These are phyloP conservation scores for Lepidonotus clava DNA, from an alignment of 2,888 invertebrate species.

Conservation along the genomic window DNA sequence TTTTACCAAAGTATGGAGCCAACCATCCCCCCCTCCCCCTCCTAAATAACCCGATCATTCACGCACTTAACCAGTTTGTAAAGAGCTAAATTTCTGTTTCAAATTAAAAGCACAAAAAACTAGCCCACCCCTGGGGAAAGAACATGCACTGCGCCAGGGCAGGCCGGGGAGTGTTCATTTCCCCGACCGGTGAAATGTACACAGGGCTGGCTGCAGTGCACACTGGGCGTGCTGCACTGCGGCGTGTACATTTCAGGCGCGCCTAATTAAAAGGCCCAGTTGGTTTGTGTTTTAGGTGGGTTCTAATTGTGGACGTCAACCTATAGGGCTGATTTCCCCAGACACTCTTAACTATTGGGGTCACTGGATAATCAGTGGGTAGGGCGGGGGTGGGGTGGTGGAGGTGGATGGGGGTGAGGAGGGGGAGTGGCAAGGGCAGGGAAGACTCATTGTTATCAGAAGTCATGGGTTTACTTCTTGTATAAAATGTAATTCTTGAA, in stretches of 20 bases:
- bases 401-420: neutral
- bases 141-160: too few species aligned
- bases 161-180: neutral
- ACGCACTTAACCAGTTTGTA: slow-evolving; percentile 9
- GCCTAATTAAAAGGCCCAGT: slow-evolving; percentile 29
- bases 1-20: too few species aligned
- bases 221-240: too few species aligned
- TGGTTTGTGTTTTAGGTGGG: slow-evolving; percentile 31
- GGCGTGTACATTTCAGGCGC: too few species aligned
- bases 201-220: neutral
- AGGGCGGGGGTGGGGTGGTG: neutral
- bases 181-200: slow-evolving; percentile 13
- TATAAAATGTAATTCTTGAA: too few species aligned
- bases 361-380: neutral
- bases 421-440: neutral
- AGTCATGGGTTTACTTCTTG: too few species aligned
- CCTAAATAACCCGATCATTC: too few species aligned
- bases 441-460: neutral
- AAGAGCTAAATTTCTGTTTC: slow-evolving; percentile 40
- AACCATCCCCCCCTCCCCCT: too few species aligned
- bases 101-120: slow-evolving; percentile 17
- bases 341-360: neutral
- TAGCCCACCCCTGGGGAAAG: neutral
- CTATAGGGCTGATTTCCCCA: slow-evolving; percentile 39
- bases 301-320: slow-evolving; percentile 2